A percentile compares a stretch with the other conserved stretches of the same genome.
phyloP scores from a whole-genome alignment of 2,888 invertebrate genomes.

The Phytoseiulus persimilis region DNA sequence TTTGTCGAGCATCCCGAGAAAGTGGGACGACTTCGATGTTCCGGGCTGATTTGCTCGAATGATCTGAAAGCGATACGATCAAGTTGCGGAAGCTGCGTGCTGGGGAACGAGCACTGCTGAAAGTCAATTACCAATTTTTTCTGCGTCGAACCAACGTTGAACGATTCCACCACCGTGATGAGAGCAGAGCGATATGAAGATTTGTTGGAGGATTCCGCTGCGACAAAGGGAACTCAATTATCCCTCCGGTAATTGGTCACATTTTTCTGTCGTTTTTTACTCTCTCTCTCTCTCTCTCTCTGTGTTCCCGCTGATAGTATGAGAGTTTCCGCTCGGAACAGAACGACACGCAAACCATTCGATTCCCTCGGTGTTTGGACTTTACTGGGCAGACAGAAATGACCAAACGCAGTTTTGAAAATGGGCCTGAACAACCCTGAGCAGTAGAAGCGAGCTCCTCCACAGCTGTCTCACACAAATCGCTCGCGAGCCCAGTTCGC shows the following conservation, averaged over 20 bases:
- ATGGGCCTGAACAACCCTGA: neutral
- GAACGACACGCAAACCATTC: neutral
- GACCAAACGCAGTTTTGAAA: neutral
- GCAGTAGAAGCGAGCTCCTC: neutral
- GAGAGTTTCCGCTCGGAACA: neutral
- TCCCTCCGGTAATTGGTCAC: neutral
- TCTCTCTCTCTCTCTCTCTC: neutral
- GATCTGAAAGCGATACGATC: too few relatives aligned
- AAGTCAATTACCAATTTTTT: too few relatives aligned
- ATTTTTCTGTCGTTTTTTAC: neutral
- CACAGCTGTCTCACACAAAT: too few relatives aligned
- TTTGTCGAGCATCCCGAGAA: too few relatives aligned
- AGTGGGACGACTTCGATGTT: too few relatives aligned
- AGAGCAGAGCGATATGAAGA: neutral
- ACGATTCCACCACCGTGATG: neutral
- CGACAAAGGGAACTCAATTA: neutral
- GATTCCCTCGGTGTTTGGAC: neutral
- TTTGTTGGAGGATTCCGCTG: neutral
- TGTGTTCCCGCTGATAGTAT: neutral
- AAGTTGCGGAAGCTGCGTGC: too few relatives aligned
- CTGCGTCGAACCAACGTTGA: too few relatives aligned
- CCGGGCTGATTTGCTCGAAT: too few relatives aligned
- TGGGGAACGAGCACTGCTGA: too few relatives aligned
- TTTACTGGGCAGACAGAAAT: neutral
- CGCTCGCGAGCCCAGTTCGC: too few relatives aligned